Evolutionary conservation across 2,797 vertebrate species (phyloP).

Genomic region (Pipistrellus pygmaeus): DNA sequence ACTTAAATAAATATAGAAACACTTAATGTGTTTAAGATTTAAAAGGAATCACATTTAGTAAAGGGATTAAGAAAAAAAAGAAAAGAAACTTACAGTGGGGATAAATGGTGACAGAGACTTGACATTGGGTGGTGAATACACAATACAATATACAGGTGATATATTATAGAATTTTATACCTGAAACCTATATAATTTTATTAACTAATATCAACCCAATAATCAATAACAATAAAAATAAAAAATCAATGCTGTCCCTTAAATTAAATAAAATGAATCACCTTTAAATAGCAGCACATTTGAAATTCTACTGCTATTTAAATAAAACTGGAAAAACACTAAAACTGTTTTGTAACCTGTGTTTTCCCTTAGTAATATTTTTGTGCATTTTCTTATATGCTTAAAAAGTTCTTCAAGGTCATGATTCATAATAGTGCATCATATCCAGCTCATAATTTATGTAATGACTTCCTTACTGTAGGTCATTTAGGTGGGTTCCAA

Average conservation of each 20-base stretch:
- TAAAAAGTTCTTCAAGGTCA: slow-evolving; percentile 36
- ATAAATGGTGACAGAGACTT: not conserved
- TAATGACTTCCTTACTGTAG: slow-evolving; percentile 47
- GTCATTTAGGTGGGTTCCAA: slow-evolving; percentile 39
- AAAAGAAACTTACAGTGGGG: not conserved
- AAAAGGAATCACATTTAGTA: slow-evolving; percentile 29
- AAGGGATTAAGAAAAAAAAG: not conserved
- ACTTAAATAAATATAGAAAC: not conserved
- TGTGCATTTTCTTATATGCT: not conserved
- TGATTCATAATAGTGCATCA: slow-evolving; percentile 37
- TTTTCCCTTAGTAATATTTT: slow-evolving; percentile 35
- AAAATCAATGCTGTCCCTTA: not conserved
- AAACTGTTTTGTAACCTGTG: not conserved
- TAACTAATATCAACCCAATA: not conserved
- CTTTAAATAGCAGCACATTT: slow-evolving; percentile 35
- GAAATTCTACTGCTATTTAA: slow-evolving; percentile 35
- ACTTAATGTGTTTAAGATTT: not conserved
- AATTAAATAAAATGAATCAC: not conserved
- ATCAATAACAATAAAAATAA: not conserved
- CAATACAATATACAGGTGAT: not conserved
- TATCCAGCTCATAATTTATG: slow-evolving; percentile 37
- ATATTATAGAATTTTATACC: not conserved
- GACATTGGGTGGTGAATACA: not conserved
- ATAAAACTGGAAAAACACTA: slow-evolving; percentile 31
- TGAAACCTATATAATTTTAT: not conserved